phyloP scores from a whole-genome alignment of 2,888 invertebrate genomes.

The Chrysodeixis includens region DNA sequence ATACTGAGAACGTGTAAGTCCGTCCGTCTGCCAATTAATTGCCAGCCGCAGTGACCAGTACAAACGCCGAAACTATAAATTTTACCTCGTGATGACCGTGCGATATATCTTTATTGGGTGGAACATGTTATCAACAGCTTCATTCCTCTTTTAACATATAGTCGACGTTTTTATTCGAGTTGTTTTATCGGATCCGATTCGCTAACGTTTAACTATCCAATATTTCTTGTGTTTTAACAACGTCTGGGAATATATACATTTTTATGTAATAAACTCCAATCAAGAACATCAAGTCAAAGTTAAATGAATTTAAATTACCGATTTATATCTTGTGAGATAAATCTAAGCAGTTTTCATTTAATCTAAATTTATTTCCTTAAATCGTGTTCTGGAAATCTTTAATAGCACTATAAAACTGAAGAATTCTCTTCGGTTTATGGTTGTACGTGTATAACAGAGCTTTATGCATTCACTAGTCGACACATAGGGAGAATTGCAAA shows the following conservation, averaged over 20 bases:
- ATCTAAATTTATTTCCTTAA: conserved; percentile 44
- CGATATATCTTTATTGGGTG: conserved; percentile 66
- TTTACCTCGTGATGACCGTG: conserved; percentile 60
- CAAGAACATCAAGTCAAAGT: conserved; percentile 11
- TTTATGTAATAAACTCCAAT: conserved; percentile 24
- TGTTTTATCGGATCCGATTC: conserved; percentile 44
- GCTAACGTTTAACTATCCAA: conserved; percentile 37
- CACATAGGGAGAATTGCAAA: conserved; percentile 61
- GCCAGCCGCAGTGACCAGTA: conserved; percentile 65
- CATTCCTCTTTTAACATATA: conserved; percentile 53
- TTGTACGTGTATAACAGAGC: conserved; percentile 36
- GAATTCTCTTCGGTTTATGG: conserved; percentile 52
- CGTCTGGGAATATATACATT: conserved; percentile 9
- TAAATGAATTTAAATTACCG: conserved; percentile 35
- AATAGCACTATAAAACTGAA: conserved; percentile 48
- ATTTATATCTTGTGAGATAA: conserved; percentile 43
- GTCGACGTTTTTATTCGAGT: conserved; percentile 49
- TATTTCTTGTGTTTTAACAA: conserved; percentile 36
- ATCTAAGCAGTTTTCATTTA: conserved; percentile 39
- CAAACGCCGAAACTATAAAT: conserved; percentile 75
- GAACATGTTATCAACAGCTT: conserved; percentile 60
- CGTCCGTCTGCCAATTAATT: conserved; percentile 81
- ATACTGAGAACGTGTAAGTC: conserved; percentile 75
- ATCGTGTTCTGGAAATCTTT: conserved; percentile 49
- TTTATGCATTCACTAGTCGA: conserved; percentile 55